phyloP scores from a whole-genome alignment of 2,888 invertebrate genomes.

The Andrena fulva region DNA sequence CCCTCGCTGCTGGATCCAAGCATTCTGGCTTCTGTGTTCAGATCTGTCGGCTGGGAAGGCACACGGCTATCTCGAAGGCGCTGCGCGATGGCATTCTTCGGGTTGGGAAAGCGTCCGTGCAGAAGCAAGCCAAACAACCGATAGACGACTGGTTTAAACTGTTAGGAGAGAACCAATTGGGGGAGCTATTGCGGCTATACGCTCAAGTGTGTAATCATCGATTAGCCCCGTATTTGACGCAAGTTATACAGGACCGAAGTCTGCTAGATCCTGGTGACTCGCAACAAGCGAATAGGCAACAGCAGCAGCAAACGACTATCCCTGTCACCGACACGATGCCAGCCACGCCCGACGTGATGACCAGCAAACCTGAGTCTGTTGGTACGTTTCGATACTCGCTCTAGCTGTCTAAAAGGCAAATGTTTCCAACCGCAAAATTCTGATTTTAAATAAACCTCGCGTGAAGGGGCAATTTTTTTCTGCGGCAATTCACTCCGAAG shows the following conservation, averaged over 20 bases:
- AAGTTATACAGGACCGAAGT: conserved; percentile 91
- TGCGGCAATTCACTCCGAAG: no score
- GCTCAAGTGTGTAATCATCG: conserved; percentile 93
- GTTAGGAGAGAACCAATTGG: conserved; percentile 92
- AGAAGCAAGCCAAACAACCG: conserved; percentile 88
- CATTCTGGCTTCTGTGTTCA: conserved; percentile 66
- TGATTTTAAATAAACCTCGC: no score
- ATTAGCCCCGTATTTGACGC: conserved; percentile 91
- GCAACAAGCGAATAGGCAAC: conserved; percentile 78
- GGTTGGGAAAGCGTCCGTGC: conserved; percentile 89
- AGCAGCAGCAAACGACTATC: conserved; percentile 85
- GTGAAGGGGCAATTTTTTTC: no score
- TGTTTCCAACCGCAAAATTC: no score
- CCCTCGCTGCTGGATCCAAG: not conserved
- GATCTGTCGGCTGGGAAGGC: conserved; percentile 96
- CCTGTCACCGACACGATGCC: conserved; percentile 85
- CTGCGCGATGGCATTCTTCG: conserved; percentile 95
- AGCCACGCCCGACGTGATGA: conserved; percentile 82
- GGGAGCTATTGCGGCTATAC: conserved; percentile 94
- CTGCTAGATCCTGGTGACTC: conserved; percentile 89
- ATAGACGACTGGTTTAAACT: conserved; percentile 96
- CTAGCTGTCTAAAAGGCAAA: not conserved
- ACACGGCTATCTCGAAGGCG: conserved; percentile 94
- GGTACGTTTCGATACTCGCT: conserved; percentile 69
- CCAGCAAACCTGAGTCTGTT: conserved; percentile 79